These are phyloP conservation scores for Sebastes reedi DNA, from an alignment of 2,797 vertebrate genomes.

Conservation along the genomic window DNA sequence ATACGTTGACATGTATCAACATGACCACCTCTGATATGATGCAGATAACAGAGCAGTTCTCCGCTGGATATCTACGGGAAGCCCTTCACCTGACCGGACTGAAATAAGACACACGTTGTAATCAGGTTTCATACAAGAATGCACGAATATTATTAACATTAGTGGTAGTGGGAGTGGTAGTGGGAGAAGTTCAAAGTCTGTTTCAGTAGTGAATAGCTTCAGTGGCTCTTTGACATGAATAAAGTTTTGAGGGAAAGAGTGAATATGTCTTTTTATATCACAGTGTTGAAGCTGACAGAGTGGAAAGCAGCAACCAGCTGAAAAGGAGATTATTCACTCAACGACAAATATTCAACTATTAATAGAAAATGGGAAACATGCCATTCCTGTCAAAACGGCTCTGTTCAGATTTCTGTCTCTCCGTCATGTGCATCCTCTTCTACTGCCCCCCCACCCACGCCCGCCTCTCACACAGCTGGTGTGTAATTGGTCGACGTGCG, in stretches of 20 bases:
- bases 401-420: slow-evolving; percentile 14
- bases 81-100: too few relatives aligned
- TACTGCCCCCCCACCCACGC: background rate
- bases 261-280: background rate
- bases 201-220: background rate
- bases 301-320: background rate
- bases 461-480: slow-evolving; percentile 40
- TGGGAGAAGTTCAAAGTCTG: background rate
- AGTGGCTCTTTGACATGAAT: background rate
- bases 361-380: slow-evolving; percentile 40
- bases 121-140: background rate
- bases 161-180: too few relatives aligned
- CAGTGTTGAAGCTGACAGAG: background rate
- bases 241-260: background rate
- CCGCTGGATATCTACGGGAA: too few relatives aligned
- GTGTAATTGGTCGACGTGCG: slow-evolving; percentile 58
- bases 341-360: slow-evolving; percentile 18
- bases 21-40: background rate
- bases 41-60: background rate
- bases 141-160: background rate
- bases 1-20: too few relatives aligned
- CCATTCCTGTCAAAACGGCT: slow-evolving; percentile 46
- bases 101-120: background rate
- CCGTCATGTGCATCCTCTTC: slow-evolving; percentile 30
- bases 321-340: background rate